A percentile compares a stretch with the other conserved stretches of the same genome.
Evolutionary conservation across 2,888 invertebrate genomes (phyloP).

Genomic region (Arenicola marina): DNA sequence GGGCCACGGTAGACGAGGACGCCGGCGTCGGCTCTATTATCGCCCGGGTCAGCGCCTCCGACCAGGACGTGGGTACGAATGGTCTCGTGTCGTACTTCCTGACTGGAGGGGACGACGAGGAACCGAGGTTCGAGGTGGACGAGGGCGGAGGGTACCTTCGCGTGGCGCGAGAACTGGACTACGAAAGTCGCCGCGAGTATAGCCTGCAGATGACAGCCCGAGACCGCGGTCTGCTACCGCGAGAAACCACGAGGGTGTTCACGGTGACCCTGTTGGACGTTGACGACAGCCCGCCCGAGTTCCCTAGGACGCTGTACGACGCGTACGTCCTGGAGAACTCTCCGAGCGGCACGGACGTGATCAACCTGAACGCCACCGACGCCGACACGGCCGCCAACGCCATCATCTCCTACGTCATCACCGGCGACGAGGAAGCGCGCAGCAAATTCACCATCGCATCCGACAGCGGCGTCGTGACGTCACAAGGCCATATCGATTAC

Average conservation of each 20-base stretch:
- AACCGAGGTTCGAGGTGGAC: constrained; percentile 80
- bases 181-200: constrained; percentile 82
- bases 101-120: constrained; percentile 76
- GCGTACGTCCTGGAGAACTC: constrained; percentile 84
- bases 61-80: constrained; percentile 73
- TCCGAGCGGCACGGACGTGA: constrained; percentile 70
- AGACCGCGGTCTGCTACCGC: constrained; percentile 82
- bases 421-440: constrained; percentile 64
- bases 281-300: constrained; percentile 83
- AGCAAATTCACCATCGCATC: constrained; percentile 77
- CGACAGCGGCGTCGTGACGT: constrained; percentile 75
- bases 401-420: constrained; percentile 80
- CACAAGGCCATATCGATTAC: constrained; percentile 81
- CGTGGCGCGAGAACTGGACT: constrained; percentile 81
- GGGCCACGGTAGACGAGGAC: constrained; percentile 81
- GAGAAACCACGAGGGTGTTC: constrained; percentile 77
- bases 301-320: constrained; percentile 77
- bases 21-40: constrained; percentile 89
- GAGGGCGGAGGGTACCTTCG: constrained; percentile 77
- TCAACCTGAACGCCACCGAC: constrained; percentile 75
- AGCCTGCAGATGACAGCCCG: constrained; percentile 83
- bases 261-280: constrained; percentile 88
- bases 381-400: constrained; percentile 87
- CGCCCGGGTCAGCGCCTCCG: constrained; percentile 72
- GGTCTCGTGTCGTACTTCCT: constrained; percentile 90